Percentiles rank a stretch among this genome's conserved stretches.
Evolutionary conservation across 2,888 invertebrate species (phyloP).

Genomic region (Camptogramma bilineatum): DNA sequence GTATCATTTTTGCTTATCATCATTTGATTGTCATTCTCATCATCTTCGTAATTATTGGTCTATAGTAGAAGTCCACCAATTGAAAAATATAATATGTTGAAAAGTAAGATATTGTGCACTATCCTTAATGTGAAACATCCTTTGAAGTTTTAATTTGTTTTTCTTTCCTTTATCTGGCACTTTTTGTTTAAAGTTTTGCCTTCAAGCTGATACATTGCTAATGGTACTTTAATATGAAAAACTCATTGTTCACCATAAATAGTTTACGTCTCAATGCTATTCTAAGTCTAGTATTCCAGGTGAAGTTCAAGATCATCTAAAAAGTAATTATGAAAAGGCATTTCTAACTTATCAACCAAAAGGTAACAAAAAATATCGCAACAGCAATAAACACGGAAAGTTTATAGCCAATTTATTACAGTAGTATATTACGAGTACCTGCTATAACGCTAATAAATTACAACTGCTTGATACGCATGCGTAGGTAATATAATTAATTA

Average conservation of each 20-base stretch:
- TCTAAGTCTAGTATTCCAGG: constrained; percentile 3
- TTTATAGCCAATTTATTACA: constrained; percentile 31
- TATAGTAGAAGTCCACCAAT: not conserved
- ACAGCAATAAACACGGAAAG: constrained; percentile 16
- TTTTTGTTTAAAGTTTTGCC: not conserved
- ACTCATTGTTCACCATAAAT: not conserved
- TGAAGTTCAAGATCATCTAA: constrained; percentile 16
- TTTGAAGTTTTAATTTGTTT: not conserved
- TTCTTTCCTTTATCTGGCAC: not conserved
- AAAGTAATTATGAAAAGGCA: constrained; percentile 12
- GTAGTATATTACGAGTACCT: constrained; percentile 16
- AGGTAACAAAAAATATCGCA: constrained; percentile 18
- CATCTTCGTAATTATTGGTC: too few species aligned
- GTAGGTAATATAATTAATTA: too few species aligned
- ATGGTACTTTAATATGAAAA: not conserved
- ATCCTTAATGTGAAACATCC: not conserved
- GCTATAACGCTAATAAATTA: constrained; percentile 17
- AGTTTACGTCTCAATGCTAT: constrained; percentile 12
- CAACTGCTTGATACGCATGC: constrained; percentile 7
- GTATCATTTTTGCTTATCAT: not conserved
- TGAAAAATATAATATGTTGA: not conserved
- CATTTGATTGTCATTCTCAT: not conserved
- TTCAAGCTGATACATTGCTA: not conserved
- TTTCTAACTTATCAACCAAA: constrained; percentile 20
- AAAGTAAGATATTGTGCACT: not conserved